A percentile compares a stretch with the other conserved stretches of the same genome.
These are phyloP conservation scores for Xylota segnis DNA, from an alignment of 2,888 invertebrate species.

Conservation along the genomic window DNA sequence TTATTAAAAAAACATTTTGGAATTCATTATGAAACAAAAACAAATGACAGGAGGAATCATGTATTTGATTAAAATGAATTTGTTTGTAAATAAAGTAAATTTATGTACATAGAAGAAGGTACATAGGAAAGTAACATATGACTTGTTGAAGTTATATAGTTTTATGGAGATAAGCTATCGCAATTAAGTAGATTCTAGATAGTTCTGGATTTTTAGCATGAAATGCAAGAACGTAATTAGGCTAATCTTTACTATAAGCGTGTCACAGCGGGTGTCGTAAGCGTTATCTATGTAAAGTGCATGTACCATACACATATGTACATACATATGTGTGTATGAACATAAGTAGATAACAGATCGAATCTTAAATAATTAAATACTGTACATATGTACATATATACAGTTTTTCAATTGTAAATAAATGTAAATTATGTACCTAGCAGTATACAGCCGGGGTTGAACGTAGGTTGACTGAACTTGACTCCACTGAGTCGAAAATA, in stretches of 20 bases:
- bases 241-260: neutral
- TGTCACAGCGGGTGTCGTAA: too few relatives aligned
- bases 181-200: neutral
- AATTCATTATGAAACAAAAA: constrained; percentile 20
- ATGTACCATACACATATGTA: too few relatives aligned
- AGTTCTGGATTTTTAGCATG: neutral
- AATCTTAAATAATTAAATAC: too few relatives aligned
- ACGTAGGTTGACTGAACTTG: too few relatives aligned
- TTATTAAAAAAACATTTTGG: constrained; percentile 25
- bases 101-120: neutral
- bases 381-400: too few relatives aligned
- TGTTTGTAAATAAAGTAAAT: constrained; percentile 1
- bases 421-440: too few relatives aligned
- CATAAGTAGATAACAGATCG: neutral
- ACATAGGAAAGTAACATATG: neutral
- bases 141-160: neutral
- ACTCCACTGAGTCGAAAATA: too few relatives aligned
- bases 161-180: neutral
- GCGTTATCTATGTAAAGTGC: too few relatives aligned
- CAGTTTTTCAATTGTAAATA: too few relatives aligned
- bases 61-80: neutral
- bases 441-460: too few relatives aligned
- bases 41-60: neutral
- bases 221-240: neutral
- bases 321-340: neutral